Percentiles rank a stretch among this genome's conserved stretches.
Conservation (phyloP, 2,113 vertebrate species). For the Abramis brama region DNA sequence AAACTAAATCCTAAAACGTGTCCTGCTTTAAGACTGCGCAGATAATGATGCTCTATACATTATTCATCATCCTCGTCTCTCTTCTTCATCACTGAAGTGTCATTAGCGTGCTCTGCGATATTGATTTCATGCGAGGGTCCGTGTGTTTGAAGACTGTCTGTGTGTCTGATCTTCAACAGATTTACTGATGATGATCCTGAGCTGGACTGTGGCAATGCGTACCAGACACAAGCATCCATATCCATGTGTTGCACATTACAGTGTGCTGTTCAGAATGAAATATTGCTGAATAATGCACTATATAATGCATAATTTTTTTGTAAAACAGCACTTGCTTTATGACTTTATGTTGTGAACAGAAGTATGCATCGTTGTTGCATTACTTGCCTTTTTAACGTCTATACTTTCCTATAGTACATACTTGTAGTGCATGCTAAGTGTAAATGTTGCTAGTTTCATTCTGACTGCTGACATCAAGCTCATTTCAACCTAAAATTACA, state of each 20-base stretch:
- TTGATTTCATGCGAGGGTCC: slow-evolving; percentile 44
- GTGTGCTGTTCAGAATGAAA: background rate
- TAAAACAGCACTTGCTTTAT: no score
- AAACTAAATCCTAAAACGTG: background rate
- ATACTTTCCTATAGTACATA: background rate
- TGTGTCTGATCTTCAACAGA: background rate
- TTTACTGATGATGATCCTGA: slow-evolving; percentile 8
- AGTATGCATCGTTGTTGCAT: background rate
- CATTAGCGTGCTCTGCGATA: slow-evolving; percentile 58
- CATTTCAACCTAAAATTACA: background rate
- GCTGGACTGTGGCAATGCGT: background rate
- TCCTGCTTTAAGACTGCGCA: background rate
- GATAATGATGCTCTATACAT: slow-evolving; percentile 38
- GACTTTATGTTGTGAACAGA: no score
- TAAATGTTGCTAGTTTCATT: background rate
- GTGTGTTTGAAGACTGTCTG: slow-evolving; percentile 23
- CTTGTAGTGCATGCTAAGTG: background rate
- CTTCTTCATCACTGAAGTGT: slow-evolving; percentile 46
- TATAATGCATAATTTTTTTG: no score
- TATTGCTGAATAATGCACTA: no score
- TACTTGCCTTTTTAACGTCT: background rate
- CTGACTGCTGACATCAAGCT: background rate
- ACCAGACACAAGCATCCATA: background rate
- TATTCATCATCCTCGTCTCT: slow-evolving; percentile 54
- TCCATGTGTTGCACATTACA: background rate